Evolutionary conservation across 2,888 invertebrate genomes (phyloP), one percentile per base, ranked within the genome.

Genomic region (Chrysolina haemoptera): DNA sequence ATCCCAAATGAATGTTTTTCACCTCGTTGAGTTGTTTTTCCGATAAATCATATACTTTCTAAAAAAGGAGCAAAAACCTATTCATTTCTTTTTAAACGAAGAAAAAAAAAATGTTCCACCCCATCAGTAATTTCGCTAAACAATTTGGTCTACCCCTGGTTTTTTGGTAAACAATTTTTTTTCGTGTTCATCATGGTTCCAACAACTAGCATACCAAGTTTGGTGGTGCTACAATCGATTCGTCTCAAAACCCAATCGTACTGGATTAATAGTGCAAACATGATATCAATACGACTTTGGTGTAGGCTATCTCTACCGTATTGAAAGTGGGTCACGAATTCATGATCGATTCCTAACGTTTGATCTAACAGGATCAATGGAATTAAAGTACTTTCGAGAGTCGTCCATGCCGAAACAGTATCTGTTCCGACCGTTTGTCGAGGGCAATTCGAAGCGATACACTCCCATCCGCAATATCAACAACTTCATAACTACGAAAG

Each of bases 401-500:
- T 27, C 27, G 18, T 18, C 50, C 50, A 50, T 43, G 43, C 50
- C 8, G 35, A 35, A 59, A 27, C 59, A 59, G 16, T 59, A 59
- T 59, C 59, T 35, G 59, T 35, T 14, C 35, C 9, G 10, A 27
- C 35, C 59, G n/a, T 59, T 59, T 1, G 35, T 27, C 27, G 59
- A 59, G 59, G n/a, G 59, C 35, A 9, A 8, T 59, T 8, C 35
- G 27, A 35, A 59, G 59, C 27, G 27, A 59, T 27, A 59, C n/a
- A 22, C 9, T 27, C 6, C 35, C 35, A 59, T 59, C n/a, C 35
- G 14, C 59, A 59, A 59, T 27, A 59, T 35, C 35, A 59, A 59
- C 59, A 59, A n/a, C 59, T 59, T 14, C 59, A 59, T 59, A 59
- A 43, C 50, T 48, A 46, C 46, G 65, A 50, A 65, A 48, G 43